Percentiles rank a stretch among this genome's conserved stretches.
Conservation (phyloP, 2,113 vertebrate species). For the Rostratula benghalensis region DNA sequence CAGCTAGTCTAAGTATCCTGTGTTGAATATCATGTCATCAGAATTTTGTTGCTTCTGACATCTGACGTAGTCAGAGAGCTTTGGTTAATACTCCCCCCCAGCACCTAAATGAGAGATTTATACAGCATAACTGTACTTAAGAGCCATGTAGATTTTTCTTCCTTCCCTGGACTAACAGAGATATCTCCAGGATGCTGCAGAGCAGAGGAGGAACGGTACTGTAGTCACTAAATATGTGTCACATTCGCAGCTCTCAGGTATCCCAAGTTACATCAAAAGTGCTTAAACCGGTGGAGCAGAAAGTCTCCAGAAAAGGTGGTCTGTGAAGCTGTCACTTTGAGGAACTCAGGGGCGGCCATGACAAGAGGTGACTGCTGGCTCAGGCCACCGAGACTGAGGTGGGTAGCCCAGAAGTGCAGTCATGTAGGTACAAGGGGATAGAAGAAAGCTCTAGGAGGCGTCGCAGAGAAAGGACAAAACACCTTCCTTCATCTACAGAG, state of each 20-base stretch:
- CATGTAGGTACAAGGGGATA: neutral
- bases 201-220: neutral
- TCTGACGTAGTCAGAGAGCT: neutral
- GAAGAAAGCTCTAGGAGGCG: neutral
- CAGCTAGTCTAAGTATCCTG: neutral
- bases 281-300: neutral
- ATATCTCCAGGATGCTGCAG: neutral
- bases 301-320: neutral
- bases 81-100: neutral
- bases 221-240: neutral
- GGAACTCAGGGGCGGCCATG: neutral
- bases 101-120: neutral
- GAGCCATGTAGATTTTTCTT: neutral
- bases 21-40: neutral
- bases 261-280: rapidly evolving
- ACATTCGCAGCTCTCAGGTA: neutral
- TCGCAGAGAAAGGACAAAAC: neutral
- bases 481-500: neutral
- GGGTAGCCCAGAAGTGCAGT: neutral
- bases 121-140: neutral
- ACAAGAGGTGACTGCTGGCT: neutral
- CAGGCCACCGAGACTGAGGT: neutral
- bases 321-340: neutral
- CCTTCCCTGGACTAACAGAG: neutral
- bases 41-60: neutral